Base-by-base conservation (phyloP, 2,888 invertebrate genomes). In the Ichneumoninae sp. region DNA sequence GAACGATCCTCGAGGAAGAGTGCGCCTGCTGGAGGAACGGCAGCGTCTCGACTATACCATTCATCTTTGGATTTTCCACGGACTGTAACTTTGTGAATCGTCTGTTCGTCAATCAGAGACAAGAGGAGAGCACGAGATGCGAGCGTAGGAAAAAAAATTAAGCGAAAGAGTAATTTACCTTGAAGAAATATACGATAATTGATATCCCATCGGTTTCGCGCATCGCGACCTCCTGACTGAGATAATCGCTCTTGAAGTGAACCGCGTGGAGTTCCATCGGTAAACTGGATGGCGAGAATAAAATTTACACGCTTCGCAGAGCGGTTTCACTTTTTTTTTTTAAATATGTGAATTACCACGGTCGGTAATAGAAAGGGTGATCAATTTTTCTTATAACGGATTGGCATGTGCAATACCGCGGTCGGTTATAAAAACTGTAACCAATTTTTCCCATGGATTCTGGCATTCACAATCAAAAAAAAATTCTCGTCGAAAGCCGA, bases 181-280 rank as follows among this genome's bases (percentile, higher is more conserved):
- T 95, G 57, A 96, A 96, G 6, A 96, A 90, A 88, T 96, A 96
- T 74, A 95, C 96, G 30, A 96, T 74, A 84, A 96, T 94, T 0
- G 94, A 93, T 36, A 93, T 82, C 7, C 95, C 96, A 86, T 96
- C 96, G 1, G 94, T 91, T 89, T 96, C 94, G 44, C 94, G 94
- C 16, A 96, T 88, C 0, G 96, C 96, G 54, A 94, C 94, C 83
- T 96, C 94, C 90, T 96, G 96, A 0, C 95, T 95, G 85, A 95
- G 87, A 89, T 96, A 96, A 83, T 95, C 94, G 13, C 95, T 94
- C 89, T 95, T 96, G 90, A 95, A 96, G 89, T 94, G 93, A 0
- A 95, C 94, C 0, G 93, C 94, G 91, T 96, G 96, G 94, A 96
- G 95, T 94, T 96, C 96, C 66, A 95, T 95, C 0, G 96, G 95